Base-by-base conservation (phyloP, 2,113 vertebrate genomes). In the Passer montanus region DNA sequence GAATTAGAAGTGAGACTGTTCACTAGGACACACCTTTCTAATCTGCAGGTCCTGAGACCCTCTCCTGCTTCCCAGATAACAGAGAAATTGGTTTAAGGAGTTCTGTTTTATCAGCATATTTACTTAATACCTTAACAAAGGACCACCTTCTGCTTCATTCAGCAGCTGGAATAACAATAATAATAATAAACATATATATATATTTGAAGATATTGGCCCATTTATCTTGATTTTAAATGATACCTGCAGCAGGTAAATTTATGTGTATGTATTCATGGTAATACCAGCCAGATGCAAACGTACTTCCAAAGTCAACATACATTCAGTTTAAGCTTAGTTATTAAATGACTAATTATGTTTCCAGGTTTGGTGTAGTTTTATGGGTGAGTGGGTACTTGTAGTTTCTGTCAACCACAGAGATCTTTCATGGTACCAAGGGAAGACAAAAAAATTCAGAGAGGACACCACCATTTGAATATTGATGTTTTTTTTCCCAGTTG, bases 271-370 rank as follows among this genome's bases (percentile, higher is more conserved):
- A 13, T 56, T 81, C 70, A 7, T 62, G 46, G 33, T 19, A 82
- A 64, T 2, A 59, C 8, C 80, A 78, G 64, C 68, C 70, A 77
- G 56, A 90, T 87, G 91, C 59, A 94, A 94, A 90, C 52, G 83
- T 52, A n/a, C 86, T 87, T 91, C 84, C 80, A 94, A 95, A 94
- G 93, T 93, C 89, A 97, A 96, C 66, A 75, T 18, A 70, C 27
- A 30, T 27, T 76, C 46, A 46, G 85, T 74, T 95, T 78, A 72
- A 84, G 76, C 27, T 92, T 72, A 81, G 73, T 95, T 95, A 96
- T 78, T 95, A 81, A 92, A 92, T 84, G 73, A 90, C 86, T 84
- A 90, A 91, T 90, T 87, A 84, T 58, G 50, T 85, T 95, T 30
- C 49, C 53, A 44, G 23, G 24, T 76, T 90, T 92, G 44, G 37